Evolutionary conservation across 2,113 vertebrate species (phyloP), one percentile per base, ranked within the genome.

Genomic region (Delphinus delphis): DNA sequence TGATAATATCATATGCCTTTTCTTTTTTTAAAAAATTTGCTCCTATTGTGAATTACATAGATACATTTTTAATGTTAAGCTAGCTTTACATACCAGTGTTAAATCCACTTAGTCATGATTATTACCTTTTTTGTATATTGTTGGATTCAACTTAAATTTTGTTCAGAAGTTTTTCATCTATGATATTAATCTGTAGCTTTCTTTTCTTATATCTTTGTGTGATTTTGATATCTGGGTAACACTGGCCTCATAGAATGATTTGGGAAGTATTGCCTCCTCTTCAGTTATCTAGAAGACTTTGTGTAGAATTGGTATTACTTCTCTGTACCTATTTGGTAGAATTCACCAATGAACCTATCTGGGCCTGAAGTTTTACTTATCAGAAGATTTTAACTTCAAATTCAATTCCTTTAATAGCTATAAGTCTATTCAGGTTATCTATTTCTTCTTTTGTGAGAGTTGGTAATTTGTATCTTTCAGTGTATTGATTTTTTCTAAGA

Each of bases 11-110:
- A 60, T 73, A 41, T n/a, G 38, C 2, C 5, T 83, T 92, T 92
- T 67, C 26, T 92, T 94, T 70, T 95, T 68, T 74, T 67, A 63
- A 25, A 33, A 28, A 36, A 28, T 65, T 41, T 93, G 28, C 36
- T 63, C 17, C 55, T 65, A 23, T 28, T 38, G 33, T 92, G 55
- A 97, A 84, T 85, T 63, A 50, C 11, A 93, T 5, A 76, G 50
- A 53, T 89, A 93, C 8, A 92, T 65, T 93, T 96, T 97, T 53
- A 94, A 74, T 95, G 21, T 91, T 85, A 93, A 90, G 33, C 41
- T 58, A 90, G 76, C 82, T 55, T 93, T 88, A 23, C 41, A 74
- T 88, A 96, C 58, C 41, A 65, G 10, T 4, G 33, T 47, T 92
- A 89, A 86, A 65, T 68, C 20, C 9, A 44, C 41, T 90, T 90